Evolutionary conservation across 1,140 invertebrate genomes (phyloP), one percentile per base, ranked within the genome.

Genomic region (Papilio polyxenes): DNA sequence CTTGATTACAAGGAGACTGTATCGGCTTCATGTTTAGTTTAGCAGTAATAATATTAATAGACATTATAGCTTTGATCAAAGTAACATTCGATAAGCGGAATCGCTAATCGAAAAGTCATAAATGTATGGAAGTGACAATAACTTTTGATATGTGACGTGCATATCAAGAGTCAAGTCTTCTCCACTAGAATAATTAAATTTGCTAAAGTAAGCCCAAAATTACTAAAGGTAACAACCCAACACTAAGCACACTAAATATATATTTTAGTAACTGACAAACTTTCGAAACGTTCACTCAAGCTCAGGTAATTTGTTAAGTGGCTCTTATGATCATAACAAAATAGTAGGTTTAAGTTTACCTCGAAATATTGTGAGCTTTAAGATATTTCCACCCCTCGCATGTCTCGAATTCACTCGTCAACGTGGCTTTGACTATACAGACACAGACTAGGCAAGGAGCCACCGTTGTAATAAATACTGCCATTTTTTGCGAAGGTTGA

Each of bases 231-330:
- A 15, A 17, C 51, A 53, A 62, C n/a, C 10, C 20, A 62, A 62
- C 59, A 20, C 59, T 62, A 20, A 62, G 20, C 10, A 62, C 62
- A 31, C 20, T 31, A 65, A 65, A 65, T 11, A 20, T 65, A 65
- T 37, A 20, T 65, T 31, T 65, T 65, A 65, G 62, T 65, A 31
- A 65, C 62, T 65, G 23, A 1, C 20, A 72, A 72, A 72, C 65
- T 72, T 37, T 37, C 65, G 5, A 72, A 72, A 7, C 65, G 13
- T 72, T 72, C 65, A 40, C 65, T 72, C 31, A 72, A 72, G 65
- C 65, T 72, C 23, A 72, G 65, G 65, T 72, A 72, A 72, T 72
- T 72, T 37, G 65, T 72, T 72, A 72, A 72, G 31, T 72, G 65
- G 65, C 65, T 72, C 65, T 72, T 37, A 72, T 72, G 31, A 72